phyloP scores from a whole-genome alignment of 64 coral and sea anemone species.

The Stylophora pistillata region DNA sequence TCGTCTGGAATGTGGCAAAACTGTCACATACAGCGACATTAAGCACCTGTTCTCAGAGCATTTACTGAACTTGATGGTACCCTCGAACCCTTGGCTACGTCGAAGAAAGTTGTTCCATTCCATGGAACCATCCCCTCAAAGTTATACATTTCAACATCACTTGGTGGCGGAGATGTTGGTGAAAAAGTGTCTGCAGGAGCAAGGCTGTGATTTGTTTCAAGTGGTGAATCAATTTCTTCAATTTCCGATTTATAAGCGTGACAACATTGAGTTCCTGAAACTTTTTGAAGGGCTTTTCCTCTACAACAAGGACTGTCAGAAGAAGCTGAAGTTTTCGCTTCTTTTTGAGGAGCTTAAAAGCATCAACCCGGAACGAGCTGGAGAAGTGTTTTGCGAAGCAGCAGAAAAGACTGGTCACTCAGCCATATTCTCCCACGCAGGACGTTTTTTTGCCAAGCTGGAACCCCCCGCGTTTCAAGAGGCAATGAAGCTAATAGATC shows the following conservation, averaged over 20 bases:
- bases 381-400: conserved; percentile 51
- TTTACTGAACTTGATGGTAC: conserved; percentile 79
- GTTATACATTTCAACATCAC: conserved; percentile 71
- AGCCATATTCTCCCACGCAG: conserved; percentile 51
- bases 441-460: conserved; percentile 75
- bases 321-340: conserved; percentile 59
- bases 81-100: conserved; percentile 25
- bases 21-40: conserved; percentile 68
- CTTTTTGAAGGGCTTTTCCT: conserved; percentile 69
- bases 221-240: conserved; percentile 58
- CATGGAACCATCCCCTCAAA: conserved; percentile 9
- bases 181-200: background rate
- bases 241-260: conserved; percentile 48
- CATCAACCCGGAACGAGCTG: conserved; percentile 27
- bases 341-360: conserved; percentile 63
- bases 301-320: background rate
- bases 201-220: background rate
- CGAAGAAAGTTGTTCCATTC: background rate
- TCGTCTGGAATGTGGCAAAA: background rate
- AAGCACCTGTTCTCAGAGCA: conserved; percentile 75
- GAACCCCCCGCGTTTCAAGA: conserved; percentile 43
- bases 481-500: conserved; percentile 58
- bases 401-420: conserved; percentile 69
- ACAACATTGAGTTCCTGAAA: background rate
- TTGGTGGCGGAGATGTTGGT: conserved; percentile 65